Evolutionary conservation across 2,888 invertebrate species (phyloP), one percentile per base, ranked within the genome.

Genomic region (Phyto melanocephala): DNA sequence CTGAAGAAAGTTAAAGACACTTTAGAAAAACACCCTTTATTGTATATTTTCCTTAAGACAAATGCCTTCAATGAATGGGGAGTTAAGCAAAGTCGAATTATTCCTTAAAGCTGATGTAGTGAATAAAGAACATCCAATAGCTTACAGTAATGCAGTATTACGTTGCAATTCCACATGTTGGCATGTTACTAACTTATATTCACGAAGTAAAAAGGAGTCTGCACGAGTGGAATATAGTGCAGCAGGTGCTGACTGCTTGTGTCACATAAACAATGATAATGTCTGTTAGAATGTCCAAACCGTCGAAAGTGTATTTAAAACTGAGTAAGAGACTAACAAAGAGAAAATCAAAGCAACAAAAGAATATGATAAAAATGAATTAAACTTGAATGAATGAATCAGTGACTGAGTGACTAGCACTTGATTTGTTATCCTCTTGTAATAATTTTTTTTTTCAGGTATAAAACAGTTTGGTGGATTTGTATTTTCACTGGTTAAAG

Each of bases 171-270:
- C 35, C 24, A 42, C 20, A 62, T 50, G 37, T 62, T 50, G 17
- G 17, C 52, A 40, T 72, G 52, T 33, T 40, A 33, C 33, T 33
- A 24, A 28, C n/a, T 6, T 33, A 2, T 33, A 52, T 40, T 1
- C 28, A 17, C 15, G 13, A 63, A n/a, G 42, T 3, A 17, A 17
- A 33, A 45, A 50, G 45, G 52, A 24, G 10, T 52, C 40, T 13
- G 37, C 13, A 45, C 52, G 7, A 11, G 42, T 54, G n/a, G 33
- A 35, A 33, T 45, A 45, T 42, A 28, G 45, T 75, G 37, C 35
- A 67, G 82, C 82, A 82, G 82, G 82, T 79, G 79, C 76, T 76
- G 82, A 79, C 71, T 76, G 71, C 60, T 71, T 65, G 52, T 76
- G 79, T 82, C 76, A 79, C 76, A 76, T 72, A 71, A 68, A 67